Evolutionary conservation across 1,140 invertebrate species (phyloP).

Genomic region (Tyrophagus putrescentiae): DNA sequence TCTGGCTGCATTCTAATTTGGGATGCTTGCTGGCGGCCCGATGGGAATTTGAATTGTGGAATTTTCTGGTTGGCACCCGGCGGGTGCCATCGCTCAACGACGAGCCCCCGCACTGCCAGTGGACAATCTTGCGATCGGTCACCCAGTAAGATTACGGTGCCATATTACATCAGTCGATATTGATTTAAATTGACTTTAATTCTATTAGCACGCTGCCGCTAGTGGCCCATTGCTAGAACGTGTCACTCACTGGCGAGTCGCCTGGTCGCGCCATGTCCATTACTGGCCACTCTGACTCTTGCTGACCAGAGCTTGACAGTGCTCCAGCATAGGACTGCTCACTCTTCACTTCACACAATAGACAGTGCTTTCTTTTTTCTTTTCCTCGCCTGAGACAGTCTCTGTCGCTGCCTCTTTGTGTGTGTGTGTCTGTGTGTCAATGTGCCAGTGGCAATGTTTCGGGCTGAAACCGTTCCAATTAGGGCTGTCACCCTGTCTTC

Average conservation of each 20-base stretch:
- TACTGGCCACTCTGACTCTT: too few relatives aligned
- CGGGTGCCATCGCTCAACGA: not conserved
- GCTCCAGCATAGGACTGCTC: too few relatives aligned
- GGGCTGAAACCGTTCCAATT: not conserved
- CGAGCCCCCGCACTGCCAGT: not conserved
- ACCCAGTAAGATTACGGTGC: not conserved
- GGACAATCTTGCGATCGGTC: constrained; percentile 1
- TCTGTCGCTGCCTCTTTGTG: not conserved
- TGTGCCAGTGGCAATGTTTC: too few relatives aligned
- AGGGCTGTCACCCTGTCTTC: not conserved
- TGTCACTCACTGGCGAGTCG: constrained; percentile 1
- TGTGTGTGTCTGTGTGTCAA: too few relatives aligned
- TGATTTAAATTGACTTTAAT: constrained; percentile 15
- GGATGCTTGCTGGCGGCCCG: not conserved
- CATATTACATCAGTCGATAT: constrained; percentile 8
- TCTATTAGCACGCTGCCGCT: not conserved
- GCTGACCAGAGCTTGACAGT: not conserved
- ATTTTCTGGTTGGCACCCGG: not conserved
- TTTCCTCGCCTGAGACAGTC: too few relatives aligned
- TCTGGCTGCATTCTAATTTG: not conserved
- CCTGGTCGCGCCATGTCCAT: not conserved
- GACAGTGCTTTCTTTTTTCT: too few relatives aligned
- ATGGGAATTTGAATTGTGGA: constrained; percentile 11
- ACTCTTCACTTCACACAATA: too few relatives aligned
- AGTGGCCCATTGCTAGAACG: too few relatives aligned